Conservation (phyloP, 2,797 vertebrate genomes). For the Amblyraja radiata region DNA sequence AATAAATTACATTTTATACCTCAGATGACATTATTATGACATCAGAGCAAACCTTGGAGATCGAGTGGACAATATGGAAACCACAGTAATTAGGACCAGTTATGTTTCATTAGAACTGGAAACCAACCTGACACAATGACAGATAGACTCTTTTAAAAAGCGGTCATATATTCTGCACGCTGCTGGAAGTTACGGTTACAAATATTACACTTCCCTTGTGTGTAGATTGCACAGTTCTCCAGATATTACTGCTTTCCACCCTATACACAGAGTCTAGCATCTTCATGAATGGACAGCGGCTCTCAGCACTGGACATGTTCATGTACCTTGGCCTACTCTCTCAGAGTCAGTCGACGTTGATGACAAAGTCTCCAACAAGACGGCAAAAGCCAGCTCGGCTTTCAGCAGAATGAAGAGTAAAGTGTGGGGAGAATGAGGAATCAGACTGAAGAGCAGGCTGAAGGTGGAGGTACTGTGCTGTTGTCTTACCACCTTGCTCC, state of each 20-base stretch:
- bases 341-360: no score
- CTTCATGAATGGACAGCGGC: no score
- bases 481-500: no score
- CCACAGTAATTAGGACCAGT: neutral
- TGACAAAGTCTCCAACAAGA: no score
- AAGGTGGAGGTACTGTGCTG: no score
- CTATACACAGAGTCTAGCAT: no score
- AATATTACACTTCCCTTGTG: neutral
- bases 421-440: no score
- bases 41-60: neutral
- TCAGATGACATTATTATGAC: neutral
- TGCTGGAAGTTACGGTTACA: neutral
- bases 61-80: neutral
- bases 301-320: no score
- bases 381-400: no score
- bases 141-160: conserved; percentile 1
- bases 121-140: neutral
- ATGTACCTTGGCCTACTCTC: no score
- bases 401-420: no score
- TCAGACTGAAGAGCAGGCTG: no score
- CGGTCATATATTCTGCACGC: neutral
- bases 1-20: conserved; percentile 5
- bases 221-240: neutral
- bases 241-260: neutral
- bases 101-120: neutral